Percentiles rank a stretch among this genome's conserved stretches.
Evolutionary conservation across 2,113 vertebrate genomes (phyloP).

Genomic region (Xyliphius kryptos): DNA sequence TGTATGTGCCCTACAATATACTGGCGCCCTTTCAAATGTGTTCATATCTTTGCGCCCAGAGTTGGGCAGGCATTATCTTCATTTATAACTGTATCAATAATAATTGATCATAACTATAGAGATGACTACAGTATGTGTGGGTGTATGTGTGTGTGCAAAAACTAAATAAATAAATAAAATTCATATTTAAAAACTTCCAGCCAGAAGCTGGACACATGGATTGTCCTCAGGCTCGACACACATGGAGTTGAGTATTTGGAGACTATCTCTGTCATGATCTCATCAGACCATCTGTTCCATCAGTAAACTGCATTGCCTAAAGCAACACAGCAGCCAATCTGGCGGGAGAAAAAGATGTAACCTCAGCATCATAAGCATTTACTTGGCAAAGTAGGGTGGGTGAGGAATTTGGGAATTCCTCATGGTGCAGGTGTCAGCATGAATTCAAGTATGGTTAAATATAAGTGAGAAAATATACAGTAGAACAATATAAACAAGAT

Average conservation of each 20-base stretch:
- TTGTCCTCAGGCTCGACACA: slow-evolving; percentile 27
- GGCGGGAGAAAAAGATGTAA: slow-evolving; percentile 6
- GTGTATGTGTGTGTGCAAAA: background rate
- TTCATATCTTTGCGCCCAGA: no score
- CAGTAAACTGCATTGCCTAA: slow-evolving; percentile 10
- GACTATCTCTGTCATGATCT: slow-evolving; percentile 23
- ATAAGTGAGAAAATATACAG: slow-evolving; percentile 10
- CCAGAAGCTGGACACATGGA: slow-evolving; percentile 27
- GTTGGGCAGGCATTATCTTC: no score
- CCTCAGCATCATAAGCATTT: background rate
- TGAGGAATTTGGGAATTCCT: slow-evolving; percentile 20
- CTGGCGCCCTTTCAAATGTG: no score
- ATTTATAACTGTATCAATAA: no score
- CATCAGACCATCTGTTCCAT: slow-evolving; percentile 36
- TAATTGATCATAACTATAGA: no score
- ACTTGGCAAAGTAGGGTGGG: background rate
- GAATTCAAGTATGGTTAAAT: slow-evolving; percentile 14
- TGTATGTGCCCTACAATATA: no score
- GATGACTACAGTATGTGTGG: background rate
- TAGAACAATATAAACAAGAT: background rate
- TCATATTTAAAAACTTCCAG: slow-evolving; percentile 32
- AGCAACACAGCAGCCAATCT: slow-evolving; percentile 6
- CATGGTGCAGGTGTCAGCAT: slow-evolving; percentile 10
- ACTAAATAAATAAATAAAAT: no score
- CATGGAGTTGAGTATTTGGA: slow-evolving; percentile 17